Evolutionary conservation across 2,888 invertebrate species (phyloP), one percentile per base, ranked within the genome.

Genomic region (Polyommatus icarus): DNA sequence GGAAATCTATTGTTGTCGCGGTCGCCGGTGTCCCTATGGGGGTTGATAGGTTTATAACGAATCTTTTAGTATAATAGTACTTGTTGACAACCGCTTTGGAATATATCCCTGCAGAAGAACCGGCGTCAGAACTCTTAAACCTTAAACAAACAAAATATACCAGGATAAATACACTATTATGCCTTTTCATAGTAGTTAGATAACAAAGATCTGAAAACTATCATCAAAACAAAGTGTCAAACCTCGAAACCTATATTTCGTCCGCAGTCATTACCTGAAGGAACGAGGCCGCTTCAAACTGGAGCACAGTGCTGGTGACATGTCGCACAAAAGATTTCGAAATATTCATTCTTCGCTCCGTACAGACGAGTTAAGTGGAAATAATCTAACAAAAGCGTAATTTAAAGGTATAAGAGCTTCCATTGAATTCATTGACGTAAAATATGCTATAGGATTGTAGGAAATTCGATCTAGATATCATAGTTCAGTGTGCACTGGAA

Each of bases 341-440:
- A 54, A 75, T 46, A 75, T 75, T 50, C 75, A 75, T 54, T 75
- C 54, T 40, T 29, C 50, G 50, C 54, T 40, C 29, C 15, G 46
- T 12, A n/a, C 40, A 72, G 75, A 75, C 75, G 75, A 75, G 75
- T 75, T 54, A 75, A 75, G 46, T 50, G 75, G 75, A 75, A 75
- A 75, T 75, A 75, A 75, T 75, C 54, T 75, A 75, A 75, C 72
- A 40, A 50, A 75, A 50, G 29, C 50, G 46, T 75, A 75, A 75
- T 73, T 73, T 50, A 73, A 73, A 73, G 46, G 50, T 75, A 50
- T 75, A 50, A 54, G 50, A 50, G 12, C 54, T 24, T 54, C 46
- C 75, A 54, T 75, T 75, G 50, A 50, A 46, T 40, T 46, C 46
- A 73, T 73, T 73, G 40, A 15, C 67, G 29, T 67, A 67, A 67